A percentile compares a stretch with the other conserved stretches of the same genome.
Evolutionary conservation across 2,113 vertebrate species (phyloP).

Genomic region (Nesoenas mayeri): DNA sequence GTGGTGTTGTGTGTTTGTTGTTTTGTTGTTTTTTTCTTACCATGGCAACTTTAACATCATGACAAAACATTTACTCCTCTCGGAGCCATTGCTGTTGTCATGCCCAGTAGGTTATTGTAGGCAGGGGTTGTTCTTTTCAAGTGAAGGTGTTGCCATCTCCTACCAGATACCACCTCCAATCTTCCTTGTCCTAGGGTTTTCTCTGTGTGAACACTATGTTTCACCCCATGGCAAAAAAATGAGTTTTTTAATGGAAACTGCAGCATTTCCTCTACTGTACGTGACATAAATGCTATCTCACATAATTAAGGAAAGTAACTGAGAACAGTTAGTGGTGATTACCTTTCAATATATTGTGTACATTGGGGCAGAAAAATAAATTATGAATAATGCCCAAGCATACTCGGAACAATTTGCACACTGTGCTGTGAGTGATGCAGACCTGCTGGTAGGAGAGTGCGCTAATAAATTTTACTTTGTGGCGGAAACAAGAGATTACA

Average conservation of each 20-base stretch:
- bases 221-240: neutral
- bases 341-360: constrained; percentile 65
- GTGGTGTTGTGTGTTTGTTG: neutral
- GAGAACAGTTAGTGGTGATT: constrained; percentile 65
- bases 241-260: constrained; percentile 23
- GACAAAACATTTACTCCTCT: constrained; percentile 55
- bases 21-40: neutral
- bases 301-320: constrained; percentile 56
- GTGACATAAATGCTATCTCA: constrained; percentile 59
- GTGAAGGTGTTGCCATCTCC: constrained; percentile 55
- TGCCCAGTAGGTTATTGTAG: constrained; percentile 50
- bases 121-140: constrained; percentile 55
- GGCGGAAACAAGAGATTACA: constrained; percentile 70
- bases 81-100: constrained; percentile 27
- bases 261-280: constrained; percentile 31
- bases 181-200: constrained; percentile 43
- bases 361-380: constrained; percentile 71
- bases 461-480: constrained; percentile 69
- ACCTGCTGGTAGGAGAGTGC: constrained; percentile 40
- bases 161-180: constrained; percentile 51
- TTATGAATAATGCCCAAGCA: constrained; percentile 61
- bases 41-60: constrained; percentile 59
- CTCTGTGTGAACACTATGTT: neutral
- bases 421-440: constrained; percentile 47
- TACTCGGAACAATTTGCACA: constrained; percentile 54